Evolutionary conservation across 1,140 invertebrate genomes (phyloP).

Genomic region (Bombus impatiens): DNA sequence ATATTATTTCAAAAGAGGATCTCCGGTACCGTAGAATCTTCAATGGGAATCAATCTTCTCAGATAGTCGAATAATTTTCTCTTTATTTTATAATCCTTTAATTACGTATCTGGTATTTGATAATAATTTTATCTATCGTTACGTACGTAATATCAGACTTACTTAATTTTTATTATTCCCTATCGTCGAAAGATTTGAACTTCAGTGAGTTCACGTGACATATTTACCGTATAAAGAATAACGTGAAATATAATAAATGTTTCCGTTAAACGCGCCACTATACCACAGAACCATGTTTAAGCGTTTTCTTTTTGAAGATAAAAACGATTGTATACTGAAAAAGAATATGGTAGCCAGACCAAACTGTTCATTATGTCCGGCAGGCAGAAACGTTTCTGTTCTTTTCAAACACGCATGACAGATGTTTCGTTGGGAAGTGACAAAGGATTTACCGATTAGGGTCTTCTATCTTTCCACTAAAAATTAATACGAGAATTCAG

Average conservation of each 20-base stretch:
- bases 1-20: too few relatives aligned
- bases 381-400: conserved; percentile 12
- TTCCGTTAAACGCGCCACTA: background rate
- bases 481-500: conserved; percentile 64
- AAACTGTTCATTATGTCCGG: conserved; percentile 11
- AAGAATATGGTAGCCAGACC: background rate
- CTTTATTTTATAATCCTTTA: too few relatives aligned
- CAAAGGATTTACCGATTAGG: conserved; percentile 43
- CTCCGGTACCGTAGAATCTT: too few relatives aligned
- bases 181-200: background rate
- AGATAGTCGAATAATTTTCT: too few relatives aligned
- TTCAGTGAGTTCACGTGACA: too few relatives aligned
- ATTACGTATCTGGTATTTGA: too few relatives aligned
- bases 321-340: background rate
- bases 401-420: conserved; percentile 23
- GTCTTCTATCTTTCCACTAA: conserved; percentile 27
- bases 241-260: background rate
- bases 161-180: background rate
- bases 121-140: too few relatives aligned
- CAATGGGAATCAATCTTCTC: too few relatives aligned
- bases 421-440: conserved; percentile 37
- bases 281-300: background rate
- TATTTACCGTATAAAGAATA: background rate
- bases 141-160: too few relatives aligned
- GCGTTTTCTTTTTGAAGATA: background rate